Conservation (phyloP, 2,888 invertebrate genomes). For the Diplolepis rosae region DNA sequence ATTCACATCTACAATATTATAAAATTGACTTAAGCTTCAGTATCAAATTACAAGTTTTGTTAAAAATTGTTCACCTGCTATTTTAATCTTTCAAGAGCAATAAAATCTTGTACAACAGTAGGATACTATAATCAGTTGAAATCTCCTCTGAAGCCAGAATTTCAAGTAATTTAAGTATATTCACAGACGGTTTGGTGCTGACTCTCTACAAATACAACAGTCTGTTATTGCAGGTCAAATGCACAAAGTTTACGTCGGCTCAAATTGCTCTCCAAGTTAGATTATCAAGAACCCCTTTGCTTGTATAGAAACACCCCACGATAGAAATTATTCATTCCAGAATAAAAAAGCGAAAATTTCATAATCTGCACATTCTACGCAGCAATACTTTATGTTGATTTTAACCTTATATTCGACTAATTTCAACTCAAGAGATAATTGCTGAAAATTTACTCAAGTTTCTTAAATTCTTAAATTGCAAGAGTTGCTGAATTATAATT, state of each 20-base stretch:
- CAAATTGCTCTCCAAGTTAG: neutral
- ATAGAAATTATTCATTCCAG: neutral
- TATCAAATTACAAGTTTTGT: no score
- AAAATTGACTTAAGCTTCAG: no score
- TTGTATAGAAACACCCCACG: neutral
- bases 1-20: no score
- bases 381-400: neutral
- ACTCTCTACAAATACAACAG: neutral
- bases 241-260: slow-evolving; percentile 10
- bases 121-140: neutral
- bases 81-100: no score
- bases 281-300: neutral
- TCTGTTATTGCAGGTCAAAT: slow-evolving; percentile 4
- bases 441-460: no score
- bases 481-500: no score
- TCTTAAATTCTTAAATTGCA: no score
- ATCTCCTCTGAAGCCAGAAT: neutral
- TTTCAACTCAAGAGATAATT: no score
- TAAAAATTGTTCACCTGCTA: no score
- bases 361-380: no score
- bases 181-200: slow-evolving; percentile 9
- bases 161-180: slow-evolving; percentile 18
- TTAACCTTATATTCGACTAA: no score
- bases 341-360: neutral
- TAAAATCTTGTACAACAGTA: neutral